These are phyloP conservation scores for Helicolenus hilgendorfi DNA, from an alignment of 2,797 vertebrate species.

Conservation along the genomic window DNA sequence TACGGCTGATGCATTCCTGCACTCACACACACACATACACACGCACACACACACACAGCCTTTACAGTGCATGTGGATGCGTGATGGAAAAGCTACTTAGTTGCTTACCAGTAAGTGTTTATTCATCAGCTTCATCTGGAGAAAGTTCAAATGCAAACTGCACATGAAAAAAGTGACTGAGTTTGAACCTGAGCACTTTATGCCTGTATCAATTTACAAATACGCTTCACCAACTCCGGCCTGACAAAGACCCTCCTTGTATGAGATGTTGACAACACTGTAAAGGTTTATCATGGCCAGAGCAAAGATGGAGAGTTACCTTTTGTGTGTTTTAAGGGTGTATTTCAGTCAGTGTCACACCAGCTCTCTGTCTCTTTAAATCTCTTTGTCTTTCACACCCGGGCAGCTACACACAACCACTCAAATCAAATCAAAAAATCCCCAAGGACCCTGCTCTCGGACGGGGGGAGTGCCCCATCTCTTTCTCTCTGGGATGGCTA, in stretches of 20 bases:
- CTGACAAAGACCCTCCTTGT: conserved; percentile 57
- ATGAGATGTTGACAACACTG: conserved; percentile 23
- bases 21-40: conserved; percentile 56
- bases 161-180: background rate
- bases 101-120: conserved; percentile 24
- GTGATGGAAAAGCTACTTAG: conserved; percentile 19
- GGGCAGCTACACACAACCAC: conserved; percentile 59
- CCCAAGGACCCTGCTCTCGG: conserved; percentile 76
- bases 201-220: conserved; percentile 29
- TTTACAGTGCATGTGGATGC: conserved; percentile 38
- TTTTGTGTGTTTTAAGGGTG: background rate
- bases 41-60: conserved; percentile 27
- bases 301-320: conserved; percentile 7
- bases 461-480: conserved; percentile 76
- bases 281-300: background rate
- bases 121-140: background rate
- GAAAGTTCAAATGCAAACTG: background rate
- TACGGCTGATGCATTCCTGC: conserved; percentile 82
- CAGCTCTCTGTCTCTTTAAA: conserved; percentile 74
- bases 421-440: conserved; percentile 83
- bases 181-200: background rate
- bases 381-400: conserved; percentile 77
- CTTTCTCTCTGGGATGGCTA: conserved; percentile 79
- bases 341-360: conserved; percentile 22
- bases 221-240: conserved; percentile 3